Conservation (phyloP, 2,888 invertebrate species). For the Lordiphosa andalusiaca region DNA sequence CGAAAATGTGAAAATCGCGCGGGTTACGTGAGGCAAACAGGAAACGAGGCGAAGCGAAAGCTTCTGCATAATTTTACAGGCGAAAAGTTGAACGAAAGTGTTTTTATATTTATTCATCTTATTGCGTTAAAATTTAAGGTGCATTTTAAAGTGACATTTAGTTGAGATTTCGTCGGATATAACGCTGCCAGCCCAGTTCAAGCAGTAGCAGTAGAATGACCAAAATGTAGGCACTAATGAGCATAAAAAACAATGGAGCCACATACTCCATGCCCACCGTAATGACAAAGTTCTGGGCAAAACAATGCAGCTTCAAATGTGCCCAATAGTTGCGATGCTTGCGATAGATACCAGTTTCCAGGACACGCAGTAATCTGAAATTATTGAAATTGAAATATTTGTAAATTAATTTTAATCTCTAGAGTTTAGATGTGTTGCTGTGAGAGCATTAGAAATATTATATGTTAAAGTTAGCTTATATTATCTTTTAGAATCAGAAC, state of each 20-base stretch:
- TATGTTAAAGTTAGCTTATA: not conserved
- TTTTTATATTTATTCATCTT: conserved; percentile 37
- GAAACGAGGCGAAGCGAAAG: conserved; percentile 29
- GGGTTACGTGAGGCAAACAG: conserved; percentile 27
- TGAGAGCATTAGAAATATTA: too few species aligned
- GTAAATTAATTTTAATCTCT: too few species aligned
- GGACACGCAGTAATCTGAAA: conserved; percentile 62
- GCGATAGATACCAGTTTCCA: conserved; percentile 73
- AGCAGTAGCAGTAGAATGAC: conserved; percentile 60
- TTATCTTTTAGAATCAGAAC: too few species aligned
- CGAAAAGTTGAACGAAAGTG: conserved; percentile 62
- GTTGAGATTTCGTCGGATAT: conserved; percentile 16
- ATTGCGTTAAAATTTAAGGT: conserved; percentile 47
- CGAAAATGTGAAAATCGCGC: conserved; percentile 59
- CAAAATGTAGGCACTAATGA: conserved; percentile 60
- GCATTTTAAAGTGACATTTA: conserved; percentile 18
- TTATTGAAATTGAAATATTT: not conserved
- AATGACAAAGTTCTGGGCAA: conserved; percentile 66
- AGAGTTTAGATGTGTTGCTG: too few species aligned
- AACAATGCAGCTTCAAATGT: conserved; percentile 67
- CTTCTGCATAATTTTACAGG: conserved; percentile 57
- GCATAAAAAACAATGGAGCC: conserved; percentile 75
- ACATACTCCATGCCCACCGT: conserved; percentile 78
- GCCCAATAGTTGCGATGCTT: conserved; percentile 74
- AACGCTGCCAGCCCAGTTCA: conserved; percentile 63